Evolutionary conservation across 2,113 vertebrate species (phyloP).

Genomic region (Peromyscus leucopus): DNA sequence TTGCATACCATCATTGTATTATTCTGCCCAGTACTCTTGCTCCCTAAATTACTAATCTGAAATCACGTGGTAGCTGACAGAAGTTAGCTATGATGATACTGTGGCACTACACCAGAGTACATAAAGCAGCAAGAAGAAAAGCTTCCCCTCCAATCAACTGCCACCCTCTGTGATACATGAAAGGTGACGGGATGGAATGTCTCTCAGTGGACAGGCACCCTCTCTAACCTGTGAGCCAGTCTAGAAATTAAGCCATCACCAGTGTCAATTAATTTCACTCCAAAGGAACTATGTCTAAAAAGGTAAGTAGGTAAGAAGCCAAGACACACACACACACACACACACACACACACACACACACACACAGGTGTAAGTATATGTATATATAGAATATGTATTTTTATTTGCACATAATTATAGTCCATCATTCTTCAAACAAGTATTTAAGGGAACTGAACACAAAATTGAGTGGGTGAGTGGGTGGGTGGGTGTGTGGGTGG

Average conservation of each 20-base stretch:
- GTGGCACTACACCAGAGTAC: background rate
- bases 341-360: background rate
- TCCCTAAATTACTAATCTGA: slow-evolving; percentile 49
- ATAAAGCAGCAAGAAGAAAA: background rate
- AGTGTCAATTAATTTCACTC: background rate
- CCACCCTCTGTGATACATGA: background rate
- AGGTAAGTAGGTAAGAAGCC: background rate
- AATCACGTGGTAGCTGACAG: background rate
- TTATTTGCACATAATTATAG: background rate
- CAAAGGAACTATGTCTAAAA: background rate
- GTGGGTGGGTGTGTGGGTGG: no score
- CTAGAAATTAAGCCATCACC: background rate
- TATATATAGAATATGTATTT: background rate
- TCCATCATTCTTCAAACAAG: background rate
- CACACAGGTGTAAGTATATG: background rate
- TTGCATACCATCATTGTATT: background rate
- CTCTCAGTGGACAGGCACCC: background rate
- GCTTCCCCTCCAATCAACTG: background rate
- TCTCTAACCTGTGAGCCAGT: background rate
- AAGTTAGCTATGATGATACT: background rate
- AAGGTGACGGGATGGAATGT: background rate
- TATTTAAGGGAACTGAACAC: background rate
- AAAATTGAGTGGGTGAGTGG: background rate
- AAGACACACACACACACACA: background rate
- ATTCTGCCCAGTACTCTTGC: background rate